These are phyloP conservation scores for Trilocha varians DNA, from an alignment of 2,888 invertebrate genomes.

Conservation along the genomic window DNA sequence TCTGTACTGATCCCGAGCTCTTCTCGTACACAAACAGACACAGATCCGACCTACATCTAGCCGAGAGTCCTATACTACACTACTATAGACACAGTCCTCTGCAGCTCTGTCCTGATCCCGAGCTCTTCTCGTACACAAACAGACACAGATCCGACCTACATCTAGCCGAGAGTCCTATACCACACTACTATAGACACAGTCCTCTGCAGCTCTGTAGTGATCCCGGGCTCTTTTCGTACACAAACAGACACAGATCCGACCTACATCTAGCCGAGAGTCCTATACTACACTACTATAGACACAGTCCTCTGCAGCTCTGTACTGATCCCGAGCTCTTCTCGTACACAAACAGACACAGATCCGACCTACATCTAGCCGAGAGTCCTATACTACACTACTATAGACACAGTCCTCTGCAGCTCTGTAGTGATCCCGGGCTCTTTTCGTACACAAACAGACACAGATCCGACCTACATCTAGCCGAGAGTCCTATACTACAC, in stretches of 20 bases:
- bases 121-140: not conserved
- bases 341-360: not conserved
- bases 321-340: not conserved
- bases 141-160: too few relatives aligned
- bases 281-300: too few relatives aligned
- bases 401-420: not conserved
- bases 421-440: not conserved
- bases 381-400: not conserved
- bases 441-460: not conserved
- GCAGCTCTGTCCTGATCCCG: not conserved
- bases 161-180: too few relatives aligned
- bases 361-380: not conserved
- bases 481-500: not conserved
- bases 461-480: not conserved
- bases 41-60: not conserved
- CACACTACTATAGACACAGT: too few relatives aligned
- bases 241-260: too few relatives aligned
- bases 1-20: not conserved
- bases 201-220: too few relatives aligned
- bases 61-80: not conserved
- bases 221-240: too few relatives aligned
- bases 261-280: too few relatives aligned
- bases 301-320: not conserved
- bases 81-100: not conserved
- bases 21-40: not conserved